These are phyloP conservation scores for Harpegnathos saltator DNA, from an alignment of 1,140 invertebrate species.

Conservation along the genomic window DNA sequence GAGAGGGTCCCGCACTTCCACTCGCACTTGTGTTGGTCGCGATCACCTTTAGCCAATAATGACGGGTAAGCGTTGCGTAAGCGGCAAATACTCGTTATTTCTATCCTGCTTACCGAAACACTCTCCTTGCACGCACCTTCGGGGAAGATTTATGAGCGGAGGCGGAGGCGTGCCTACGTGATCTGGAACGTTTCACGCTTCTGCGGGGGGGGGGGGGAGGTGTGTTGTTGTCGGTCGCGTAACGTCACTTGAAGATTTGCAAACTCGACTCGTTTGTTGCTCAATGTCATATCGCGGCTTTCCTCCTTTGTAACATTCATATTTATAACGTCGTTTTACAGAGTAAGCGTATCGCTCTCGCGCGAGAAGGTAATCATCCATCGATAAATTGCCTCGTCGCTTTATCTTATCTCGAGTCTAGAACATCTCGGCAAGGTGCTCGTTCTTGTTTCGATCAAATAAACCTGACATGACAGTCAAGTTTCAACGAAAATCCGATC, in stretches of 20 bases:
- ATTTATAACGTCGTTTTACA: neutral
- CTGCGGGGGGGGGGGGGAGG: neutral
- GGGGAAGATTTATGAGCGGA: neutral
- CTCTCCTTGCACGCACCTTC: neutral
- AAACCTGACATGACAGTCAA: no score
- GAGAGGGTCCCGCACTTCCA: no score
- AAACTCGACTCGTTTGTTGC: conserved; percentile 4
- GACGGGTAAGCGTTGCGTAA: neutral
- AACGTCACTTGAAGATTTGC: conserved; percentile 8
- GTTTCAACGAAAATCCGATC: no score
- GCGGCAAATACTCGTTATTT: neutral
- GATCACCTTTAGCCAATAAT: neutral
- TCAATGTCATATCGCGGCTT: neutral
- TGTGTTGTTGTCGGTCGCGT: neutral
- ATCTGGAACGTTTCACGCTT: neutral
- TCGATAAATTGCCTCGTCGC: no score
- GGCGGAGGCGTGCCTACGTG: neutral
- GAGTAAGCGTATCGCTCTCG: neutral
- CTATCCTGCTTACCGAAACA: conserved; percentile 9
- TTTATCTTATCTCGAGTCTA: no score
- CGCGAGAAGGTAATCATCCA: no score
- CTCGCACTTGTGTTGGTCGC: no score
- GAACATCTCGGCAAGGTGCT: no score
- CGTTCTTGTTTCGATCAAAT: no score
- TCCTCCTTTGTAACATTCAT: conserved; percentile 3